Evolutionary conservation across 2,113 vertebrate genomes (phyloP).

Genomic region (Centropristis striata): DNA sequence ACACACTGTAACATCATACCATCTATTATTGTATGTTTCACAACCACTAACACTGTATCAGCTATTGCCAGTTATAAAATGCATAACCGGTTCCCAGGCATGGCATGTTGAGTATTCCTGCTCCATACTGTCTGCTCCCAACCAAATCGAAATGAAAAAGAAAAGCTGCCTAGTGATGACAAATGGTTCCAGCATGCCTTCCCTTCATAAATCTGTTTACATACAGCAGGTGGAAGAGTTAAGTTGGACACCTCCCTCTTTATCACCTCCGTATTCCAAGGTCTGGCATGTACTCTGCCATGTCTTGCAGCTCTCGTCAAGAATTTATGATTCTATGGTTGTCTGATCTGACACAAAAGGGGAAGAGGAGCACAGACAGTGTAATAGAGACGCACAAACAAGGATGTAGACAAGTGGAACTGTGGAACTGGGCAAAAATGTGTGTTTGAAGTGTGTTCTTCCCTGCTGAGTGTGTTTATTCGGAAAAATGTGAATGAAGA

Average conservation of each 20-base stretch:
- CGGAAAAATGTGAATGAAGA: slow-evolving; percentile 9
- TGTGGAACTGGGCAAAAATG: slow-evolving; percentile 18
- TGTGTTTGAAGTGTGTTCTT: slow-evolving; percentile 17
- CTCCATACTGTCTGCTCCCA: too few relatives aligned
- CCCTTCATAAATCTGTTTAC: background rate
- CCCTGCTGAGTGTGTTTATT: slow-evolving; percentile 2
- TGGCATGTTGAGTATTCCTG: too few relatives aligned
- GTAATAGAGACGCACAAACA: background rate
- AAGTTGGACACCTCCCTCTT: background rate
- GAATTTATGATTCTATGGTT: background rate
- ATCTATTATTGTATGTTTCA: too few relatives aligned
- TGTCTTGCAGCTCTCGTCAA: background rate
- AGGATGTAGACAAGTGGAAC: background rate
- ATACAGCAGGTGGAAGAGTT: background rate
- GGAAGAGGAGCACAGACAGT: background rate
- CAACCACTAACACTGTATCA: too few relatives aligned
- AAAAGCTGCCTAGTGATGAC: too few relatives aligned
- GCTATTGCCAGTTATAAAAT: too few relatives aligned
- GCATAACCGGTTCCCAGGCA: too few relatives aligned
- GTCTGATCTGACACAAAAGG: background rate
- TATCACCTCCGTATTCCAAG: background rate
- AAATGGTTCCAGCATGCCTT: too few relatives aligned
- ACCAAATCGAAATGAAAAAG: too few relatives aligned
- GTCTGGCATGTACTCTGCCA: background rate
- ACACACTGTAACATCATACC: too few relatives aligned